These are phyloP conservation scores for Pogonocichla stellata DNA, from an alignment of 2,113 vertebrate species.

Conservation along the genomic window DNA sequence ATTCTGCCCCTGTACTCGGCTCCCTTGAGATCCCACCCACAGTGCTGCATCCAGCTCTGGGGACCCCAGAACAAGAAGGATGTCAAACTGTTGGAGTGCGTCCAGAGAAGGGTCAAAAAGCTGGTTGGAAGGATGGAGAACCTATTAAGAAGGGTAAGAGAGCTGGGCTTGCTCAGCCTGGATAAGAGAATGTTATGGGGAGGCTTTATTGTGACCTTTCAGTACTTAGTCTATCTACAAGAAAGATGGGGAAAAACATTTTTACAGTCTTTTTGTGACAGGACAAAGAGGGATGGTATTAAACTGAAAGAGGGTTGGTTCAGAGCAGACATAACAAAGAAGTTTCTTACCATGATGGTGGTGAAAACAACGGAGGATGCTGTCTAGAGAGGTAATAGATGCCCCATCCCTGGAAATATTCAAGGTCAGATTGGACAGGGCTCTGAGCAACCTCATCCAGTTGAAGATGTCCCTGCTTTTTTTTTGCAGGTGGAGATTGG, in stretches of 20 bases:
- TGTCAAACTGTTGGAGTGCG: not conserved
- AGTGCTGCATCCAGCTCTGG: not conserved
- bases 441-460: not conserved
- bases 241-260: not conserved
- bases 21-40: too few relatives aligned
- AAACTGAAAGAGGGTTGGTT: accelerated
- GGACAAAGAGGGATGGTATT: not conserved
- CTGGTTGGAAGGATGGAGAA: not conserved
- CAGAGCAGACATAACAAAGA: not conserved
- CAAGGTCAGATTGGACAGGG: not conserved
- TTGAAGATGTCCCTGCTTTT: not conserved
- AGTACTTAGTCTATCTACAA: not conserved
- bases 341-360: not conserved
- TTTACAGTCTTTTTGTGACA: not conserved
- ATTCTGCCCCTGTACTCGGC: not conserved
- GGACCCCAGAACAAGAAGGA: not conserved
- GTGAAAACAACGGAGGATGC: not conserved
- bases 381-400: not conserved
- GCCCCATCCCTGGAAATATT: not conserved
- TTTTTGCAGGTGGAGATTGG: not conserved
- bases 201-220: not conserved
- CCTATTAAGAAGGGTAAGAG: not conserved
- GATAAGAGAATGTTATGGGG: not conserved
- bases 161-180: not conserved
- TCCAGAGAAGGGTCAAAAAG: not conserved